Conservation (phyloP, 2,113 vertebrate species). For the Heterotis niloticus region DNA sequence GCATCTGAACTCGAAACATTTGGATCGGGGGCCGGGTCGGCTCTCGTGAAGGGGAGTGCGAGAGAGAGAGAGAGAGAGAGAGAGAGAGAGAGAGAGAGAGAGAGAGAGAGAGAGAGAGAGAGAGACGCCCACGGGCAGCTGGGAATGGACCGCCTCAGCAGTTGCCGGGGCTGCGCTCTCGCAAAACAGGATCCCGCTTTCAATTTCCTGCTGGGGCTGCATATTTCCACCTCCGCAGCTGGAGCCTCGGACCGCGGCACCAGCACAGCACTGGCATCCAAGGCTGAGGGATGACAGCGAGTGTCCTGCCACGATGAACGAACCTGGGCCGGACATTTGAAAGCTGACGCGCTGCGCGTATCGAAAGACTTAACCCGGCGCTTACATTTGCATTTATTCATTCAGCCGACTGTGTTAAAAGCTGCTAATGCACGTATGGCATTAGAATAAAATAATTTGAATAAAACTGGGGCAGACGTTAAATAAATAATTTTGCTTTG, state of each 20-base stretch:
- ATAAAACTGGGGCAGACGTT: no score
- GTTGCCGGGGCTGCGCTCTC: constrained; percentile 32
- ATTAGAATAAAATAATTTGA: no score
- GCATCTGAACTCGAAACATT: constrained; percentile 24
- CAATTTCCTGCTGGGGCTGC: constrained; percentile 62
- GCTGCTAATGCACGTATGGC: no score
- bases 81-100: no score
- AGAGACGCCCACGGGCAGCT: constrained; percentile 1
- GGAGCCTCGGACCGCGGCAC: background rate
- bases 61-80: no score
- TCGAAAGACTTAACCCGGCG: no score
- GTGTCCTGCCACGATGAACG: background rate
- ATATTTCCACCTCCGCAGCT: background rate
- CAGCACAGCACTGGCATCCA: background rate
- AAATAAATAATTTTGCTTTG: no score
- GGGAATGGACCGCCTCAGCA: constrained; percentile 4
- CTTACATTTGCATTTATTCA: no score
- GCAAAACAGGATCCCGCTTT: constrained; percentile 56
- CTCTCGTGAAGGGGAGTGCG: constrained; percentile 42
- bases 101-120: constrained; percentile 42
- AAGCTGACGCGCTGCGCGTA: no score
- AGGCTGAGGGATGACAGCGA: background rate
- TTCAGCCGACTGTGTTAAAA: no score
- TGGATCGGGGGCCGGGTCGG: constrained; percentile 26
- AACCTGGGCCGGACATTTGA: no score